Evolutionary conservation across 2,888 invertebrate genomes (phyloP).

Genomic region (Leucoma salicis): DNA sequence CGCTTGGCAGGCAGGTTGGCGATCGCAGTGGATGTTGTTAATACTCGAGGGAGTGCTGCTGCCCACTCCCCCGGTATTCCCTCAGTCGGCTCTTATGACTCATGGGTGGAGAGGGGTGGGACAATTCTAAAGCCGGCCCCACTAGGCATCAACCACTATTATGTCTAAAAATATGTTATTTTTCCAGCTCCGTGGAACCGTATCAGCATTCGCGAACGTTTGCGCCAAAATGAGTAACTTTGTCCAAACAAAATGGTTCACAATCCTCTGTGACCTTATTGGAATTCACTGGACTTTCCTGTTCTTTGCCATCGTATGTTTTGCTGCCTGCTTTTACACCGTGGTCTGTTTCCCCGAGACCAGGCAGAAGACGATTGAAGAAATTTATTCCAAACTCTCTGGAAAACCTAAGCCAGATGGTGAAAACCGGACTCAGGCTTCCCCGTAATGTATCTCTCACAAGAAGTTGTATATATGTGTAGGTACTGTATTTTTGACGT

Average conservation of each 20-base stretch:
- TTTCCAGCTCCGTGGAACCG: constrained; percentile 69
- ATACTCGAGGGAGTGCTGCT: too few species aligned
- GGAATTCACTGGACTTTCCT: constrained; percentile 73
- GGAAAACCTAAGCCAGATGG: constrained; percentile 38
- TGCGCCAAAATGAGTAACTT: constrained; percentile 74
- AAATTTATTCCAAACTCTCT: constrained; percentile 64
- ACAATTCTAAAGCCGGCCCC: too few species aligned
- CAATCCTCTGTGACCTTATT: constrained; percentile 55
- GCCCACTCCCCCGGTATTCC: too few species aligned
- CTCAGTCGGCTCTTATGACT: too few species aligned
- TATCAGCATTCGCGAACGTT: constrained; percentile 69
- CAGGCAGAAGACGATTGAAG: constrained; percentile 61
- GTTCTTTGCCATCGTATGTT: constrained; percentile 63
- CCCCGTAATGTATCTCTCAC: too few species aligned
- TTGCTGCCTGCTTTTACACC: constrained; percentile 60
- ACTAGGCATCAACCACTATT: too few species aligned
- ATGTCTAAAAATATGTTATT: neutral
- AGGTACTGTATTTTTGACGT: too few species aligned
- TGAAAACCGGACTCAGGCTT: constrained; percentile 41
- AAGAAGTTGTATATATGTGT: too few species aligned
- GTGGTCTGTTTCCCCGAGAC: constrained; percentile 67
- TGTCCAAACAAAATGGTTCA: constrained; percentile 74
- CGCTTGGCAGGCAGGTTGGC: too few species aligned
- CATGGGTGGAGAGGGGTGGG: too few species aligned
- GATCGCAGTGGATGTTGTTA: too few species aligned